Conservation (phyloP, 2,888 invertebrate genomes). For the Coleophora deauratella region DNA sequence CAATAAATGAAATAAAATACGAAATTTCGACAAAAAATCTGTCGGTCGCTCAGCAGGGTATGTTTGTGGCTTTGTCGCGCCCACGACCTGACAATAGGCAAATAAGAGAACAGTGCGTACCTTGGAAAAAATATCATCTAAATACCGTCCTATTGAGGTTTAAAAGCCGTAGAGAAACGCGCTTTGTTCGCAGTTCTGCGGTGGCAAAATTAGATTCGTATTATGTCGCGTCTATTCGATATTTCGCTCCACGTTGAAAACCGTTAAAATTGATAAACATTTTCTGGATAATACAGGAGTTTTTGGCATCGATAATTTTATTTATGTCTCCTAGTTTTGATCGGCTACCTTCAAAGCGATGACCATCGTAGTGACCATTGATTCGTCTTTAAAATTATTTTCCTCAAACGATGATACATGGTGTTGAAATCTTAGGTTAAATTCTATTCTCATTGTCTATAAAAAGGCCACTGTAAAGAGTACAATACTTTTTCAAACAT, state of each 20-base stretch:
- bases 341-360: slow-evolving; percentile 15
- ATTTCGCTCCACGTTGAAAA: slow-evolving; percentile 18
- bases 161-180: slow-evolving; percentile 68
- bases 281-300: slow-evolving; percentile 4
- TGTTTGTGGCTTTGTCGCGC: slow-evolving; percentile 73
- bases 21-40: slow-evolving; percentile 56
- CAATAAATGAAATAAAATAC: slow-evolving; percentile 69
- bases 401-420: no score
- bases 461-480: no score
- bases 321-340: slow-evolving; percentile 20
- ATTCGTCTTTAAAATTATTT: neutral
- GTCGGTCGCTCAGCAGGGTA: slow-evolving; percentile 63
- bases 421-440: no score
- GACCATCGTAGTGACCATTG: slow-evolving; percentile 22
- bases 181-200: slow-evolving; percentile 57
- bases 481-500: no score
- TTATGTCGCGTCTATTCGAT: slow-evolving; percentile 38
- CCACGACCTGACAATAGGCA: slow-evolving; percentile 69
- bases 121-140: slow-evolving; percentile 62
- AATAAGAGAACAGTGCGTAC: slow-evolving; percentile 66
- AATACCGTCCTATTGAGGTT: slow-evolving; percentile 69
- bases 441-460: no score
- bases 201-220: slow-evolving; percentile 70
- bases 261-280: slow-evolving; percentile 25
- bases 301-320: slow-evolving; percentile 39